Conservation (phyloP, 2,888 invertebrate genomes). For the Galeruca laticollis region DNA sequence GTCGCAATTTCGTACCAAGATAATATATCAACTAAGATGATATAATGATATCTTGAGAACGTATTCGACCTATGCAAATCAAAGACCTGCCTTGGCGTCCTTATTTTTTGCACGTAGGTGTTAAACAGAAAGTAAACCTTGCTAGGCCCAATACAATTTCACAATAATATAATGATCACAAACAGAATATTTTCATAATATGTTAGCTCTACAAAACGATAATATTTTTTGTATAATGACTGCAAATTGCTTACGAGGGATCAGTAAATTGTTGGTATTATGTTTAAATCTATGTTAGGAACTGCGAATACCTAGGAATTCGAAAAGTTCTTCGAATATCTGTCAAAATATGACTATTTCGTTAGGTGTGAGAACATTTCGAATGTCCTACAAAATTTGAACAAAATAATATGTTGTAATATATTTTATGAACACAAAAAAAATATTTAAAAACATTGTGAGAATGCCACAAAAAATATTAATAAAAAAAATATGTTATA, state of each 20-base stretch:
- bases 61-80: conserved; percentile 38
- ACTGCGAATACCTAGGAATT: too few relatives aligned
- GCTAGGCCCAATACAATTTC: conserved; percentile 42
- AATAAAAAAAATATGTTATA: too few relatives aligned
- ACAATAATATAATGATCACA: conserved; percentile 35
- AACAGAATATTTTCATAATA: conserved; percentile 23
- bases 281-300: too few relatives aligned
- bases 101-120: conserved; percentile 54
- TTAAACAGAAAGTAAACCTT: conserved; percentile 52
- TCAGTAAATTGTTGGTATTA: background rate
- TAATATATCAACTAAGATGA: conserved; percentile 13
- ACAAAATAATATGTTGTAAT: too few relatives aligned
- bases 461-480: too few relatives aligned
- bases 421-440: too few relatives aligned
- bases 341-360: too few relatives aligned
- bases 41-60: conserved; percentile 8
- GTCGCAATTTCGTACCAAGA: background rate
- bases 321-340: too few relatives aligned
- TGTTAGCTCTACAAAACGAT: background rate
- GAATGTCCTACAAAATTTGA: too few relatives aligned
- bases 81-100: conserved; percentile 45
- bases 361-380: too few relatives aligned
- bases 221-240: background rate
- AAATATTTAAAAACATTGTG: too few relatives aligned
- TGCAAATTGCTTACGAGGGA: background rate